phyloP scores from a whole-genome alignment of 2,888 invertebrate genomes.

The Drosophila kuntzei region DNA sequence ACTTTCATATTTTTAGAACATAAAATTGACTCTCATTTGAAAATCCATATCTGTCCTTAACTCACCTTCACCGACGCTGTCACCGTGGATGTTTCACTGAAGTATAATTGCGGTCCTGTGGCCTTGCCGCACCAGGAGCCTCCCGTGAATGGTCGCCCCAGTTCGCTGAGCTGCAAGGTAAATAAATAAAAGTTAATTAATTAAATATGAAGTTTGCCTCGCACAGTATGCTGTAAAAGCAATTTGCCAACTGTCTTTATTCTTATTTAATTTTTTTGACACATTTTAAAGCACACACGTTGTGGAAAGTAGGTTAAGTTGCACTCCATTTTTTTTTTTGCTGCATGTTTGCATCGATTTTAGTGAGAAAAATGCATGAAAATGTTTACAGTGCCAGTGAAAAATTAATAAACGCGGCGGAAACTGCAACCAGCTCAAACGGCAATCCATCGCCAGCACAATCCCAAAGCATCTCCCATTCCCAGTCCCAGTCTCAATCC shows the following conservation, averaged over 20 bases:
- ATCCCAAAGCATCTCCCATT: conserved; percentile 14
- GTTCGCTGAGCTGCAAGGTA: conserved; percentile 90
- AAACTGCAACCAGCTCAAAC: conserved; percentile 17
- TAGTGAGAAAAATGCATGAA: conserved; percentile 28
- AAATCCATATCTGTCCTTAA: conserved; percentile 38
- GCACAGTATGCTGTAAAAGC: conserved; percentile 42
- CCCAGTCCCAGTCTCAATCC: conserved; percentile 13
- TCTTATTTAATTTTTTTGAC: conserved; percentile 22
- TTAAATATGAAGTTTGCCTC: conserved; percentile 69
- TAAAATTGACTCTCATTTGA: background rate
- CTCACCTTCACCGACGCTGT: conserved; percentile 92
- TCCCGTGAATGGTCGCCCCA: conserved; percentile 94
- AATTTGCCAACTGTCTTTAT: conserved; percentile 37
- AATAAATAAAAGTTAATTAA: conserved; percentile 73
- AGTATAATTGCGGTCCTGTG: conserved; percentile 92
- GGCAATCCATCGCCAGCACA: conserved; percentile 20
- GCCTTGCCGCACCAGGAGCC: conserved; percentile 96
- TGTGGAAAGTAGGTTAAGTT: conserved; percentile 59
- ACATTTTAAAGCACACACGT: conserved; percentile 50
- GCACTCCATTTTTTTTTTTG: conserved; percentile 21
- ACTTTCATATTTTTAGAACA: background rate
- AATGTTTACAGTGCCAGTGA: conserved; percentile 32
- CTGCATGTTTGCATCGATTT: conserved; percentile 34
- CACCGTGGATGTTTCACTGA: conserved; percentile 95
- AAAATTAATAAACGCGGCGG: conserved; percentile 64